A percentile compares a stretch with the other conserved stretches of the same genome.
Conservation (phyloP, 2,113 vertebrate genomes). For the Python bivittatus region DNA sequence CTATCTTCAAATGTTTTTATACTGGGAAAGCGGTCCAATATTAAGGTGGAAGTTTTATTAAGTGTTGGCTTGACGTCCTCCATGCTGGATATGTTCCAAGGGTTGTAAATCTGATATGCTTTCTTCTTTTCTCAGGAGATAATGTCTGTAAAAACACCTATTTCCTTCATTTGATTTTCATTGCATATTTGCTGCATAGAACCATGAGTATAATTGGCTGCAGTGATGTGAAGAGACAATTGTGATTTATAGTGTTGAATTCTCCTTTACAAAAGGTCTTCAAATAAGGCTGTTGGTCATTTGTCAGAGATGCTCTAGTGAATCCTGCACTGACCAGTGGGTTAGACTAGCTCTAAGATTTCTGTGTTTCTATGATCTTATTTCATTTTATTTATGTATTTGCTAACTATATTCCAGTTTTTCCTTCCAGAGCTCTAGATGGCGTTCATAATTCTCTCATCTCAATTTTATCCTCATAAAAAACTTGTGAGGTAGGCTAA, state of each 20-base stretch:
- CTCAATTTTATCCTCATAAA: neutral
- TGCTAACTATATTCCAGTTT: neutral
- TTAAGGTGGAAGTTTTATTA: neutral
- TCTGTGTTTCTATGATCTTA: neutral
- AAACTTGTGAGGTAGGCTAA: neutral
- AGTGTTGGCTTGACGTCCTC: neutral
- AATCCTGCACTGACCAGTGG: neutral
- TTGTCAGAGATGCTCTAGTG: neutral
- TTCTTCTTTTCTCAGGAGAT: neutral
- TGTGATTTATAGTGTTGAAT: neutral
- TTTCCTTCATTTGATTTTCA: neutral
- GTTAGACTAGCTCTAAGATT: neutral
- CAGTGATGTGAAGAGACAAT: neutral
- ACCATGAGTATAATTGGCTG: neutral
- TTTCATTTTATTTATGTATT: neutral
- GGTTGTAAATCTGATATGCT: conserved; percentile 11
- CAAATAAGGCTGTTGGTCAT: neutral
- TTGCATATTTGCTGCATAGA: neutral
- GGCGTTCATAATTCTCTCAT: neutral
- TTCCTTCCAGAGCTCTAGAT: neutral
- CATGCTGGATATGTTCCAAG: fast-evolving
- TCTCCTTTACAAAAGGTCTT: neutral
- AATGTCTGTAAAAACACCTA: neutral
- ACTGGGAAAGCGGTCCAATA: neutral
- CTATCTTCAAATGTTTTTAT: neutral